These are phyloP conservation scores for Gobius niger DNA, from an alignment of 2,113 vertebrate species.

Conservation along the genomic window DNA sequence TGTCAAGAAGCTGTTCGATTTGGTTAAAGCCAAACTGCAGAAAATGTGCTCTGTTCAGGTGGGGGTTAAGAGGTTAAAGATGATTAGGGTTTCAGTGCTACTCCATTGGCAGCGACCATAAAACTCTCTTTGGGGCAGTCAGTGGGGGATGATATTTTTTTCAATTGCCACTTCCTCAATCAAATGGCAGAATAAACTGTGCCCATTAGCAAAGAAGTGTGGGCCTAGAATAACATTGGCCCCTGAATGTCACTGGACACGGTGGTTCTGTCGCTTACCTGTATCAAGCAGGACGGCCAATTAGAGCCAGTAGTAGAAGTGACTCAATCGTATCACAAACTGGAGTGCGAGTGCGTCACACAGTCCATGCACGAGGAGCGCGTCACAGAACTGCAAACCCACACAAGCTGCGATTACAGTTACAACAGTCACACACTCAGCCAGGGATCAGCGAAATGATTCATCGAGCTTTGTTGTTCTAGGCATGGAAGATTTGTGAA, in stretches of 20 bases:
- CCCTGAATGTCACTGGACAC: constrained; percentile 52
- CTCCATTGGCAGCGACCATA: constrained; percentile 59
- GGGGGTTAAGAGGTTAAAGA: constrained; percentile 16
- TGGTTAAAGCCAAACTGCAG: too few relatives aligned
- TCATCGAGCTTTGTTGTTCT: constrained; percentile 44
- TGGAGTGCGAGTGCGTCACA: constrained; percentile 17
- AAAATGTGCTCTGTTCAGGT: too few relatives aligned
- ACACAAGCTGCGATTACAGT: constrained; percentile 42
- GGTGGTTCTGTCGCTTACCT: constrained; percentile 49
- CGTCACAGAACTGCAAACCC: constrained; percentile 13
- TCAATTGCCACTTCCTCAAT: constrained; percentile 60
- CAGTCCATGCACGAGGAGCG: constrained; percentile 1
- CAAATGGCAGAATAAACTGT: constrained; percentile 59
- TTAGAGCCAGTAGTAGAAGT: constrained; percentile 23
- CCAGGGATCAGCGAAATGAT: constrained; percentile 24
- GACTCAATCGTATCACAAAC: constrained; percentile 29
- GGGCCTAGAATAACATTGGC: constrained; percentile 41
- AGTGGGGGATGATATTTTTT: constrained; percentile 44
- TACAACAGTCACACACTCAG: constrained; percentile 37
- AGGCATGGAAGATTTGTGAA: not conserved
- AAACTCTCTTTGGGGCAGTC: constrained; percentile 38
- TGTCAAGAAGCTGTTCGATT: too few relatives aligned
- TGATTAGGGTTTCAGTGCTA: constrained; percentile 67
- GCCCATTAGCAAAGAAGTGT: constrained; percentile 64
- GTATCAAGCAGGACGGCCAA: constrained; percentile 45